Evolutionary conservation across 2,888 invertebrate genomes (phyloP).

Genomic region (Temnothorax rugatulus): DNA sequence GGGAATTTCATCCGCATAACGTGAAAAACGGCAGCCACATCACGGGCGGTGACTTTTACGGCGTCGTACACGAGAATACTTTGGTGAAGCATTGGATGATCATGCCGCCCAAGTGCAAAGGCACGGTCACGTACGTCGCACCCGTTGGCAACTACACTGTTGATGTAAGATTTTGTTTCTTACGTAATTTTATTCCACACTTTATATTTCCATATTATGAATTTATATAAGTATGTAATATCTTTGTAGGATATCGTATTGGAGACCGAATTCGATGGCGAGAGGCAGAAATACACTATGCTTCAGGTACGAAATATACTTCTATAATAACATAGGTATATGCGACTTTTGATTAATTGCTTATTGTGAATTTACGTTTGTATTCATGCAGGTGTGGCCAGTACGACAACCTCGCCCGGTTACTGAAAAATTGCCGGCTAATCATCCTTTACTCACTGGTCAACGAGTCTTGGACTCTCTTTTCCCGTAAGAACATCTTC

Average conservation of each 20-base stretch:
- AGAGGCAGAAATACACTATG: slow-evolving; percentile 97
- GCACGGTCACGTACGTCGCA: slow-evolving; percentile 98
- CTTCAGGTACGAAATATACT: slow-evolving; percentile 89
- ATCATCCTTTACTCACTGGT: slow-evolving; percentile 98
- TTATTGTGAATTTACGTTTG: slow-evolving; percentile 17
- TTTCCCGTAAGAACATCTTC: slow-evolving; percentile 92
- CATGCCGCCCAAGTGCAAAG: slow-evolving; percentile 97
- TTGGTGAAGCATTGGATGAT: slow-evolving; percentile 99
- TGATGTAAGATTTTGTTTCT: slow-evolving; percentile 89
- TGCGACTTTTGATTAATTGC: slow-evolving; percentile 4
- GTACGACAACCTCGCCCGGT: slow-evolving; percentile 98
- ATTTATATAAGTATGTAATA: background rate
- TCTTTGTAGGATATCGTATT: slow-evolving; percentile 94
- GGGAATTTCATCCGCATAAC: slow-evolving; percentile 97
- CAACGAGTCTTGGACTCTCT: slow-evolving; percentile 99
- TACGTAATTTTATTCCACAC: background rate
- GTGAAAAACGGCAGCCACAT: slow-evolving; percentile 98
- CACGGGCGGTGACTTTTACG: slow-evolving; percentile 99
- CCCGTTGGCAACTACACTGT: slow-evolving; percentile 97
- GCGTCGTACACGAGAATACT: slow-evolving; percentile 98
- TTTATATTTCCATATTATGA: background rate
- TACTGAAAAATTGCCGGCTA: slow-evolving; percentile 99
- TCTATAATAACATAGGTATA: background rate
- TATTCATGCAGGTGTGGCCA: slow-evolving; percentile 93
- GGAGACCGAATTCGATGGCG: slow-evolving; percentile 99